Conservation (phyloP, 2,797 vertebrate genomes). For the Orientallactaga sibirica region DNA sequence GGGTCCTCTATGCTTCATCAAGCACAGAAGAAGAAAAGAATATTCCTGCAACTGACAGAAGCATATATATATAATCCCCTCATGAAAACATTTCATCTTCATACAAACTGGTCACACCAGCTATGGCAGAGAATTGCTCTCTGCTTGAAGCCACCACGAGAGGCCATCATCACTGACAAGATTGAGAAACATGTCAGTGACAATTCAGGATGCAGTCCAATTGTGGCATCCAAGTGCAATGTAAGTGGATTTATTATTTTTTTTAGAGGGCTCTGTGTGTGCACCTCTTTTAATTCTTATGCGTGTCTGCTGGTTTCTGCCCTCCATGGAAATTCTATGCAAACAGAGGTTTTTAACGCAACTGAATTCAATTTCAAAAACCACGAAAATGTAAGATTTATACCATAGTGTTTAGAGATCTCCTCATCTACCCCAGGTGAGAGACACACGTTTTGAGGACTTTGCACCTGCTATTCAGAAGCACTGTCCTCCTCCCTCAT, state of each 20-base stretch:
- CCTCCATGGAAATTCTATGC: constrained; percentile 69
- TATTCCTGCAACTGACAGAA: constrained; percentile 74
- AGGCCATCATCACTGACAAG: constrained; percentile 85
- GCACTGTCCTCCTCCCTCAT: neutral
- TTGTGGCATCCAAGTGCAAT: constrained; percentile 60
- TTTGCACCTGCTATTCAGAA: constrained; percentile 39
- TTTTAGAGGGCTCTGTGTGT: constrained; percentile 81
- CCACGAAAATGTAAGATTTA: constrained; percentile 82
- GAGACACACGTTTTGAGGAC: constrained; percentile 11
- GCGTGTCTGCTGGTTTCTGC: constrained; percentile 77
- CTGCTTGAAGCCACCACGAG: constrained; percentile 84
- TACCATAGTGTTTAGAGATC: constrained; percentile 75
- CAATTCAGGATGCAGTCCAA: constrained; percentile 85
- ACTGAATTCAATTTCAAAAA: constrained; percentile 83
- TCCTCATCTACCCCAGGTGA: constrained; percentile 63
- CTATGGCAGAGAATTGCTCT: constrained; percentile 87
- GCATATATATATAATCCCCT: constrained; percentile 80
- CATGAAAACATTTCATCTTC: constrained; percentile 87
- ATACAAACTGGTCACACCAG: constrained; percentile 86
- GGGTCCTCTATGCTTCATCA: constrained; percentile 70
- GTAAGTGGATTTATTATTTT: neutral
- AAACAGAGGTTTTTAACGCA: constrained; percentile 79
- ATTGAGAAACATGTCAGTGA: constrained; percentile 85
- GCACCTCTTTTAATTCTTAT: constrained; percentile 84
- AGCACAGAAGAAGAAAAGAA: constrained; percentile 56